Evolutionary conservation across 1,140 invertebrate species (phyloP), one percentile per base, ranked within the genome.

Genomic region (Drosophila elegans): DNA sequence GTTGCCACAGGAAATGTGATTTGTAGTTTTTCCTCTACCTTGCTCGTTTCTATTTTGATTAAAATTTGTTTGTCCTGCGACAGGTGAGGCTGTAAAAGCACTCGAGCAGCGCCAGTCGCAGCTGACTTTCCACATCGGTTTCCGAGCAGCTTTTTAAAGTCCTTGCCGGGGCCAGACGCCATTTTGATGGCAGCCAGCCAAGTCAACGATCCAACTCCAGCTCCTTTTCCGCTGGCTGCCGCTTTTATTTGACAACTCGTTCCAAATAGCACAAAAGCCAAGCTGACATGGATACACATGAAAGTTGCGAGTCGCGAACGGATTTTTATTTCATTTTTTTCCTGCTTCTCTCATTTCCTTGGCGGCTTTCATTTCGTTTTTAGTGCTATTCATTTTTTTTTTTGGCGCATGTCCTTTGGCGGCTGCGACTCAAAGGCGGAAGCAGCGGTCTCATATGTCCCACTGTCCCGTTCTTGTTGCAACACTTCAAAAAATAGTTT

Each of bases 321-420:
- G 73, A 71, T 71, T 71, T 71, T 71, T 53, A 69, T 80, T 61
- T 55, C 60, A 64, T 74, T 75, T 75, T 71, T 53, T 55, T 3
- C 29, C 29, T 36, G 51, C 67, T 49, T 38, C 52, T 49, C 36
- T 71, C 67, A 71, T 71, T 71, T 71, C 64, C 67, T 71, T 16
- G 34, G 41, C 41, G 27, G 34, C 27, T 53, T 74, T 67, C 16
- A 36, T 12, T 32, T 5, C 6, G 11, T 45, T 57, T 57, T 61
- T 76, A 48, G 7, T 72, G 9, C 16, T 39, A 44, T 44, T 46
- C 39, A 48, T 78, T 53, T 7, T 76, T 7, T 76, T 77, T 85
- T 85, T 86, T 74, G 83, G 83, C 83, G 79, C 83, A 86, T 79
- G 83, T 86, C 79, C 83, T 86, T 88, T 88, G 78, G 78, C 59